These are phyloP conservation scores for Platysteira castanea DNA, from an alignment of 2,113 vertebrate species.

Conservation along the genomic window DNA sequence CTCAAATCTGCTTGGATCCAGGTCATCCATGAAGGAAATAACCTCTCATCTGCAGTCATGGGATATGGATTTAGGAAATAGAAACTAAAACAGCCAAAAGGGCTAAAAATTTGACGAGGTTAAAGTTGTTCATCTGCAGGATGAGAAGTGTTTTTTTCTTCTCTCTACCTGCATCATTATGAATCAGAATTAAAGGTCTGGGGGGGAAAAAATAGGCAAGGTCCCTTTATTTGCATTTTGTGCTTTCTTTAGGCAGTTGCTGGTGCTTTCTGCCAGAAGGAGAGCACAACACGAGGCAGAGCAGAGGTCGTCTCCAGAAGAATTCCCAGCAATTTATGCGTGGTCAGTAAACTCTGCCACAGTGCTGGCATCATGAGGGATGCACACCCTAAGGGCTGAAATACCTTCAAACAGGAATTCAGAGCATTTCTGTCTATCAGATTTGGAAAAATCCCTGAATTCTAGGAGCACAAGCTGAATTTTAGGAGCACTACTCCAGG, in stretches of 20 bases:
- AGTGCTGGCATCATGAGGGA: neutral
- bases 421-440: neutral
- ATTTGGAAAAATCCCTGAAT: neutral
- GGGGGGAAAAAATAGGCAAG: neutral
- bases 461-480: neutral
- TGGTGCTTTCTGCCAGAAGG: neutral
- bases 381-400: neutral
- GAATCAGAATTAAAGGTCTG: neutral
- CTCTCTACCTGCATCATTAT: neutral
- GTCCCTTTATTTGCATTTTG: conserved; percentile 17
- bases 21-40: neutral
- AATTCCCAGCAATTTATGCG: neutral
- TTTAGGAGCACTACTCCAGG: neutral
- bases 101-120: neutral
- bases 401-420: neutral
- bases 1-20: neutral
- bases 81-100: neutral
- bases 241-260: neutral
- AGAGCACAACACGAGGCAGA: neutral
- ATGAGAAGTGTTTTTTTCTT: neutral
- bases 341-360: neutral
- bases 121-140: neutral
- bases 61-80: neutral
- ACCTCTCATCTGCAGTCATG: too few relatives aligned
- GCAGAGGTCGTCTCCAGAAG: neutral